These are phyloP conservation scores for Patiria miniata DNA, from an alignment of 35 echinoderm and acorn worm genomes.

Conservation along the genomic window DNA sequence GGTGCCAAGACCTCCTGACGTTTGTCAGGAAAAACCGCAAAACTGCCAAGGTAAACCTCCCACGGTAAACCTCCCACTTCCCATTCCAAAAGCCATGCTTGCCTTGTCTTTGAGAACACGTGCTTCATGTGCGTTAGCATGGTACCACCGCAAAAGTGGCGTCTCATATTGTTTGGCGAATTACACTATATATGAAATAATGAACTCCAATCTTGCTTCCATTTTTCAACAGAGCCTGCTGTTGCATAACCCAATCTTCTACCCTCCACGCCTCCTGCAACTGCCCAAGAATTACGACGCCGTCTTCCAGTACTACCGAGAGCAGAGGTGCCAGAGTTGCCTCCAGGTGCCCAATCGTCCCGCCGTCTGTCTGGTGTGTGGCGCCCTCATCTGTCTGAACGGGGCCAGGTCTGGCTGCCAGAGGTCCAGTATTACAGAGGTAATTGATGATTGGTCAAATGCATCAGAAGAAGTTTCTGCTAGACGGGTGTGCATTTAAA, in stretches of 20 bases:
- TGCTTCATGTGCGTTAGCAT: no score
- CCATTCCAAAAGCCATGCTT: no score
- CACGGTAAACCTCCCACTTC: not conserved
- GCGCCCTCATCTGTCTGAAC: conserved; percentile 70
- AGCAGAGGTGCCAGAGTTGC: conserved; percentile 64
- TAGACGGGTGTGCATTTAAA: no score
- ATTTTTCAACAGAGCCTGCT: conserved; percentile 51
- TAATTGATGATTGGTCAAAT: no score
- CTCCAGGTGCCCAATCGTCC: conserved; percentile 61
- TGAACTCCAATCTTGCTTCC: conserved; percentile 17
- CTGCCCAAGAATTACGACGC: conserved; percentile 71
- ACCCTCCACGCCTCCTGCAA: conserved; percentile 69
- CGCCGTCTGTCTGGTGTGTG: conserved; percentile 82
- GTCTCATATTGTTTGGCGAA: no score
- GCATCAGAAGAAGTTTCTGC: no score
- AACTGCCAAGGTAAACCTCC: conserved; percentile 67
- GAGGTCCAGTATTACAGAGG: not conserved
- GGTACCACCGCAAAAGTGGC: no score
- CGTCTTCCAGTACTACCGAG: conserved; percentile 80
- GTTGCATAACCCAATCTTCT: conserved; percentile 62
- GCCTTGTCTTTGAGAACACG: no score
- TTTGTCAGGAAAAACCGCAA: conserved; percentile 59
- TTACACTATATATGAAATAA: no score
- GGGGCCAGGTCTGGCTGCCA: conserved; percentile 56
- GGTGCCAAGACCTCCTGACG: conserved; percentile 71